Percentiles rank a stretch among this genome's conserved stretches.
Evolutionary conservation across 2,113 vertebrate species (phyloP).

Genomic region (Seriola dumerili): DNA sequence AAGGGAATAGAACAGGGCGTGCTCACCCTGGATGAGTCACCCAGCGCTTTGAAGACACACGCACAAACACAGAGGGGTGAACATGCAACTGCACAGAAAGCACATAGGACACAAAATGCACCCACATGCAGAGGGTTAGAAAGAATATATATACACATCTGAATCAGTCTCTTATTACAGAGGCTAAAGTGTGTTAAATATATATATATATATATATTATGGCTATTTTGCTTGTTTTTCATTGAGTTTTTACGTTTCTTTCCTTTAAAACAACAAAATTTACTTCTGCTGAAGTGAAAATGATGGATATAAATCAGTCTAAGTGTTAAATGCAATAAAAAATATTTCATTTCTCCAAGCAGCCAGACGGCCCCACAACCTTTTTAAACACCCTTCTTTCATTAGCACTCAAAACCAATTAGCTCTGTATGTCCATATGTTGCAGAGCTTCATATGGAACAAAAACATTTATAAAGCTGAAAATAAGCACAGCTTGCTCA

Average conservation of each 20-base stretch:
- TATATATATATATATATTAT: background rate
- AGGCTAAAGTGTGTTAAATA: background rate
- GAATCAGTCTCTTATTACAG: background rate
- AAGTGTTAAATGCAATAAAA: background rate
- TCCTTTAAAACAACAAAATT: background rate
- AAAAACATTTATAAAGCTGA: constrained; percentile 45
- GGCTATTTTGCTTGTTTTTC: background rate
- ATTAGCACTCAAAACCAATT: constrained; percentile 35
- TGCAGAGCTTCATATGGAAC: constrained; percentile 52
- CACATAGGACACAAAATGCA: background rate
- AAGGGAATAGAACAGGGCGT: constrained; percentile 58
- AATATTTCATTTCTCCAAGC: constrained; percentile 11
- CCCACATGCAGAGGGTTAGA: background rate
- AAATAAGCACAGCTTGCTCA: constrained; percentile 33
- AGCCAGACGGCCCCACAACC: background rate
- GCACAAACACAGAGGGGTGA: background rate
- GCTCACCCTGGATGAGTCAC: constrained; percentile 65
- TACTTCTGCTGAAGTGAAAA: background rate
- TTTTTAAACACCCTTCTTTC: constrained; percentile 31
- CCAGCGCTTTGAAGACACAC: constrained; percentile 19
- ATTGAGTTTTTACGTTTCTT: background rate
- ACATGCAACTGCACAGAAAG: background rate
- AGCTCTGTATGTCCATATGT: constrained; percentile 26
- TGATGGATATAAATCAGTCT: constrained; percentile 1
- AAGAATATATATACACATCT: constrained; percentile 6